Conservation (phyloP, 2,113 vertebrate genomes). For the Myotis brandtii region DNA sequence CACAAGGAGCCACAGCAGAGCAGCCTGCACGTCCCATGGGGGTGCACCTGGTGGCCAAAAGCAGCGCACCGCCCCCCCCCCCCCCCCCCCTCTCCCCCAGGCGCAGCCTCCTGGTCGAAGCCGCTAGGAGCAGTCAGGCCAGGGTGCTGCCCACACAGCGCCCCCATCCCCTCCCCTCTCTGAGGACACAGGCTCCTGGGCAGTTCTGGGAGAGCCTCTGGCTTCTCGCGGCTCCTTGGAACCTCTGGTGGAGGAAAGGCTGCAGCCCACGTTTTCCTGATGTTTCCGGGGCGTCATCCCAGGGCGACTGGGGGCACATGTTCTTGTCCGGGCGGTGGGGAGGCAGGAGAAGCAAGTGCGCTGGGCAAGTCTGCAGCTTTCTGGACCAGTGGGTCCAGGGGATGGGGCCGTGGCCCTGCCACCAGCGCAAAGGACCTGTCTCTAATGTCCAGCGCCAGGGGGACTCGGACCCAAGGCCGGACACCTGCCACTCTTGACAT, state of each 20-base stretch:
- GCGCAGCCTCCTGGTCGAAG: background rate
- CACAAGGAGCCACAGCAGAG: fast-evolving
- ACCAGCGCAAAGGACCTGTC: background rate
- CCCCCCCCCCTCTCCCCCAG: background rate
- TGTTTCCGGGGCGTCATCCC: background rate
- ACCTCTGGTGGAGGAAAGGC: background rate
- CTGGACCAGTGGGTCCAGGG: background rate
- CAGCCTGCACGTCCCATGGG: fast-evolving
- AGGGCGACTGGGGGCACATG: background rate
- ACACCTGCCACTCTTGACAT: background rate
- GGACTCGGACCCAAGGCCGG: background rate
- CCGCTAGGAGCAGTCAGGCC: background rate
- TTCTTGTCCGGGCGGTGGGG: background rate
- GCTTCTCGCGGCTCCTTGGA: background rate
- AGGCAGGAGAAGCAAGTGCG: background rate
- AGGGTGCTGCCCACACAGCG: fast-evolving
- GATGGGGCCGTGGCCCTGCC: too few species aligned
- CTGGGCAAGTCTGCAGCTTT: background rate
- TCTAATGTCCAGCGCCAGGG: fast-evolving
- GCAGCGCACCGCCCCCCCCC: background rate
- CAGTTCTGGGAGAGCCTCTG: background rate
- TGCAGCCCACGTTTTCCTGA: background rate
- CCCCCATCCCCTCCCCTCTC: fast-evolving
- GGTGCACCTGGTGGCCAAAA: background rate
- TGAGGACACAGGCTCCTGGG: fast-evolving